These are phyloP conservation scores for Hyles euphorbiae DNA, from an alignment of 1,140 invertebrate species.

Conservation along the genomic window DNA sequence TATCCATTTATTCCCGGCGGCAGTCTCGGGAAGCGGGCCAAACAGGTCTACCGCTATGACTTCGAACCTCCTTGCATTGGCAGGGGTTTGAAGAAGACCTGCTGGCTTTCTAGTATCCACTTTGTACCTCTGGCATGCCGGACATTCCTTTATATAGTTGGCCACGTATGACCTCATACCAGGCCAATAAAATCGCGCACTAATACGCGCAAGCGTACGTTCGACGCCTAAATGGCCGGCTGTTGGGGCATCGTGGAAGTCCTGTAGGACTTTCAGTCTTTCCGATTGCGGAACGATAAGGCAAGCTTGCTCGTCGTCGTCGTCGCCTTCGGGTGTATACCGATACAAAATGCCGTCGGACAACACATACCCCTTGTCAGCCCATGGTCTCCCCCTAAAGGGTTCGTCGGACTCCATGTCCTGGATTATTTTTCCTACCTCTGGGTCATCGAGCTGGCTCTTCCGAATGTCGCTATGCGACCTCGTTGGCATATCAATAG, in stretches of 20 bases:
- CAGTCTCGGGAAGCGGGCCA: slow-evolving; percentile 14
- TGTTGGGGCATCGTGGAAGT: slow-evolving; percentile 25
- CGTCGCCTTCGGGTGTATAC: slow-evolving; percentile 5
- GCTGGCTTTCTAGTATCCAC: slow-evolving; percentile 32
- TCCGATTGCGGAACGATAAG: slow-evolving; percentile 11
- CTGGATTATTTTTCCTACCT: slow-evolving; percentile 32
- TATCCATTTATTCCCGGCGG: slow-evolving; percentile 11
- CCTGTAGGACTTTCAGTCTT: slow-evolving; percentile 14
- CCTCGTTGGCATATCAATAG: slow-evolving; percentile 20
- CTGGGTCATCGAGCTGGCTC: slow-evolving; percentile 26
- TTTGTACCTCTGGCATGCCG: slow-evolving; percentile 35
- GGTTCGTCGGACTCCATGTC: slow-evolving; percentile 17
- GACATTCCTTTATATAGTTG: slow-evolving; percentile 27
- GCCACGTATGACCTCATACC: slow-evolving; percentile 31
- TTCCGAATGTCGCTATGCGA: slow-evolving; percentile 10
- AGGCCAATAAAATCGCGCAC: slow-evolving; percentile 30
- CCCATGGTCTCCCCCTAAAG: slow-evolving; percentile 18
- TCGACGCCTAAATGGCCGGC: slow-evolving; percentile 36
- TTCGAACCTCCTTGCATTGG: slow-evolving; percentile 27
- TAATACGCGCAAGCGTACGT: slow-evolving; percentile 24
- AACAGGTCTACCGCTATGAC: slow-evolving; percentile 32
- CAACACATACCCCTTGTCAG: slow-evolving; percentile 28
- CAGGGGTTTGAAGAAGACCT: slow-evolving; percentile 29
- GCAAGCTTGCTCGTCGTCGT: neutral
- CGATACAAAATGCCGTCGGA: slow-evolving; percentile 29